Evolutionary conservation across 2,888 invertebrate genomes (phyloP), one percentile per base, ranked within the genome.

Genomic region (Yponomeuta sedellus): DNA sequence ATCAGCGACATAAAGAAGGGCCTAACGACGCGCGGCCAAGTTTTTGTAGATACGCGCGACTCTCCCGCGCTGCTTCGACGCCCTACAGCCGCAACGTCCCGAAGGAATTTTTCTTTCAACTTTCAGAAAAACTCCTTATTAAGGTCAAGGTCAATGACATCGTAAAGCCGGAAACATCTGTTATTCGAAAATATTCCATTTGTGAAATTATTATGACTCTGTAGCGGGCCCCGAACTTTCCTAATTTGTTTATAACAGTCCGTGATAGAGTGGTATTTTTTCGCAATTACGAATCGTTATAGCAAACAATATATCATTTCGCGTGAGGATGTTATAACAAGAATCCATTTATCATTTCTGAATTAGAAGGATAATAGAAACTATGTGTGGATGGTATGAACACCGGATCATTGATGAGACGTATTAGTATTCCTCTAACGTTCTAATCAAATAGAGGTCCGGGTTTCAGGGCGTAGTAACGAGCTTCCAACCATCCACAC

Each of bases 1-100:
- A 85, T 88, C 81, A 84, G 77, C 72, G 73, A 74, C 74, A 71
- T 77, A 81, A 82, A 81, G 77, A 78, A 77, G 73, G 70, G 72
- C 73, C 78, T 81, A 81, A 83, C 81, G 81, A 82, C 73, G 61
- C 40, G 58, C 34, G 20, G 59, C 65, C 63, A 22, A 44, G 44
- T 63, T 63, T 63, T 63, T 63, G 63, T 62, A 39, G 34, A 62
- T 62, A 34, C 62, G 39, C 39, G 28, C 62, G 62, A 34, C 62
- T 25, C 25, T 25, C 59, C 22, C 59, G 59, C 20, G 59, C 59
- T 20, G 59, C 61, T n/a, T 10, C 25, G 34, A 10, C 25, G 61
- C 61, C 61, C 61, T 11, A 28, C n/a, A n/a, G n/a, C 16, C 59
- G 20, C 16, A 5, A 16, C 44, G 44, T 16, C 44, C 3, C 44